A percentile compares a stretch with the other conserved stretches of the same genome.
These are phyloP conservation scores for Erannis defoliaria DNA, from an alignment of 2,888 invertebrate species.

Conservation along the genomic window DNA sequence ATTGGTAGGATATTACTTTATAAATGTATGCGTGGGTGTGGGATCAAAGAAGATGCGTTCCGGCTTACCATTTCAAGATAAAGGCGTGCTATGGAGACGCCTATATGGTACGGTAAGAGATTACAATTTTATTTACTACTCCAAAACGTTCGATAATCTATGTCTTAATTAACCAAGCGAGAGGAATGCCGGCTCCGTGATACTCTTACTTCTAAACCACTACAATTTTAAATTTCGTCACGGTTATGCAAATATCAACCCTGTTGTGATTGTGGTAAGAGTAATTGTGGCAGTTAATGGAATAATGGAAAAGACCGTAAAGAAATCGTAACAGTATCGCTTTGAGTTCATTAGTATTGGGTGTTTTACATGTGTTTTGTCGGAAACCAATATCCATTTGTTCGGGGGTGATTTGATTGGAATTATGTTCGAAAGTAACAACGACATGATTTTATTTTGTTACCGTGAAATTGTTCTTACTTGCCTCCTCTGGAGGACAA, in stretches of 20 bases:
- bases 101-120: constrained; percentile 77
- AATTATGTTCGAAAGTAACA: constrained; percentile 66
- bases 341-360: constrained; percentile 67
- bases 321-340: constrained; percentile 50
- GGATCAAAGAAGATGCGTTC: constrained; percentile 81
- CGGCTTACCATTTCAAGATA: constrained; percentile 78
- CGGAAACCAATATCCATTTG: constrained; percentile 80
- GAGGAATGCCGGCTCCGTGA: constrained; percentile 66
- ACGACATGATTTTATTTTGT: constrained; percentile 35
- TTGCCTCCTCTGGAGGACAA: neutral
- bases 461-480: constrained; percentile 7
- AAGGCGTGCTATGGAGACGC: constrained; percentile 81
- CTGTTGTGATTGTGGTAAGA: constrained; percentile 33
- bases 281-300: constrained; percentile 36
- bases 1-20: constrained; percentile 73
- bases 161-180: constrained; percentile 86
- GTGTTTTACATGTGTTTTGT: constrained; percentile 79
- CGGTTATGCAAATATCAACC: constrained; percentile 38
- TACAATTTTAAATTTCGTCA: constrained; percentile 26
- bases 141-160: constrained; percentile 85
- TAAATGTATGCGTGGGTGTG: constrained; percentile 78
- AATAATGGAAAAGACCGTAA: constrained; percentile 34
- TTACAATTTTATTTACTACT: constrained; percentile 85
- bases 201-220: constrained; percentile 51
- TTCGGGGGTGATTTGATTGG: constrained; percentile 74